Base-by-base conservation (phyloP, 2,797 vertebrate species). In the Eulemur albifrons region DNA sequence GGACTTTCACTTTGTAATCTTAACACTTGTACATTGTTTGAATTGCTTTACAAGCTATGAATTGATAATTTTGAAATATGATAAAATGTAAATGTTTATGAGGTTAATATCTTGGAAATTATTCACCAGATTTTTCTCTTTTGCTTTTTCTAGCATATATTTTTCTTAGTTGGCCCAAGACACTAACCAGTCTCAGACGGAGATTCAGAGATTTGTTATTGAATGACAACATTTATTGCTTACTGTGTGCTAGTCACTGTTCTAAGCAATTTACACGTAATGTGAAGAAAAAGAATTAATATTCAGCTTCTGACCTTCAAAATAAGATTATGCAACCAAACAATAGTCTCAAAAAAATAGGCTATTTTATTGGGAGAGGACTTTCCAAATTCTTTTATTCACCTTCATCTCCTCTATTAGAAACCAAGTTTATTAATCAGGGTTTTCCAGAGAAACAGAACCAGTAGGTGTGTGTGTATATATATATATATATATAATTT, bases 291-390 rank as follows among this genome's bases (percentile, higher is more conserved):
- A 7, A 76, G 73, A 70, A 76, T 72, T 88, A 80, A 63, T 59
- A 92, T 40, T 81, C 57, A 90, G 40, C 9, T 89, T 96, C 43
- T 92, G 59, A 81, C n/a, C 40, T 92, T 96, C 54, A 77, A 72
- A 92, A 76, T 59, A 87, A 75, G n/a, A 25, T 90, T 57, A 15
- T 35, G 4, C 4, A 70, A 76, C 67, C 59, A 81, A 92, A 80
- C 25, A 45, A 21, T 17, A 63, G 23, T 17, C 21, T 88, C 50
- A 52, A 83, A 96, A 87, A 87, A 50, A 5, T 35, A 84, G 57
- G 54, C 2, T 88, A 67, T 35, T 81, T 35, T 20, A 79, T 23
- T 79, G 50, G 35, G 57, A 80, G 61, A 61, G 8, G 52, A 67
- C 67, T 75, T 88, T 80, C 32, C 57, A 43, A 65, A 77, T 69